A percentile compares a stretch with the other conserved stretches of the same genome.
Evolutionary conservation across 37 sponge, comb jelly and placozoan species (phyloP).

Genomic region (Ianthella basta): DNA sequence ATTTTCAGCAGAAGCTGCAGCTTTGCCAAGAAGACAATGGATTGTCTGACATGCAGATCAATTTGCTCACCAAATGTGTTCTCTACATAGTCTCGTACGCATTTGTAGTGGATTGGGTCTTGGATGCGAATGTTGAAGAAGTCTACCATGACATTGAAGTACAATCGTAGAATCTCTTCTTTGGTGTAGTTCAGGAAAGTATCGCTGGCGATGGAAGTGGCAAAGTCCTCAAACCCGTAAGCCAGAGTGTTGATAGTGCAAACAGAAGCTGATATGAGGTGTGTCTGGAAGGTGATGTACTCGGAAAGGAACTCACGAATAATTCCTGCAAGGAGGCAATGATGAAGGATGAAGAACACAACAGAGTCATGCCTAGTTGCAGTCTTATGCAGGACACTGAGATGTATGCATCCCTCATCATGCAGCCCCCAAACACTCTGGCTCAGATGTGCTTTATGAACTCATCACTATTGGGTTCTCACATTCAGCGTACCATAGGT

Average conservation of each 20-base stretch:
- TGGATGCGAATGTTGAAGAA: neutral
- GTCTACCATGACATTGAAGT: slow-evolving; percentile 14
- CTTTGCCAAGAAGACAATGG: neutral
- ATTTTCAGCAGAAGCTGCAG: neutral
- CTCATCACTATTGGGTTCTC: no score
- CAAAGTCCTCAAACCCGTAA: neutral
- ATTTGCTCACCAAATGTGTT: neutral
- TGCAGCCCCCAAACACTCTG: no score
- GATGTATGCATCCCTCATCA: no score
- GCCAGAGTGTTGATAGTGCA: neutral
- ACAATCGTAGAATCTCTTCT: slow-evolving; percentile 7
- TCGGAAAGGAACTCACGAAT: neutral
- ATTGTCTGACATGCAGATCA: neutral
- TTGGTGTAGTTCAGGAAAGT: neutral
- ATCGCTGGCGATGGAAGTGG: neutral
- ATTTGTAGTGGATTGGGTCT: neutral
- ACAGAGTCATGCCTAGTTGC: no score
- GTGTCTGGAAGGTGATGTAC: neutral
- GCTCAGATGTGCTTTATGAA: no score
- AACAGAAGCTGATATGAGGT: neutral
- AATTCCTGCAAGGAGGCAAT: no score
- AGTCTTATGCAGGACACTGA: no score
- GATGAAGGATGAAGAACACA: no score
- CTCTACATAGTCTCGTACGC: neutral
- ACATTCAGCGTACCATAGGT: no score